Percentiles rank a stretch among this genome's conserved stretches.
Conservation (phyloP, 1,140 invertebrate species). For the Megalonaias nervosa region DNA sequence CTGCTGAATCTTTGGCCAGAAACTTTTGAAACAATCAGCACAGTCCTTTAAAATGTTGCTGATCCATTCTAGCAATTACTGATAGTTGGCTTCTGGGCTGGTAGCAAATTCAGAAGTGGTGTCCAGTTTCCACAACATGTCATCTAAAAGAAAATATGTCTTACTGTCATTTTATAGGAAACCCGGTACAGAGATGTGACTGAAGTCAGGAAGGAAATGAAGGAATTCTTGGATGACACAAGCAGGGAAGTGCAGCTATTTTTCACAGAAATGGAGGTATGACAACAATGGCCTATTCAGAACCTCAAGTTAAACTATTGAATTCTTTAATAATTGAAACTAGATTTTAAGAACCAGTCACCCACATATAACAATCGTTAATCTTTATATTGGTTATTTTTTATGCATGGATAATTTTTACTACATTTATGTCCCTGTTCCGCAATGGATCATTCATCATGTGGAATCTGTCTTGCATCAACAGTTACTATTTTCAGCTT, state of each 20-base stretch:
- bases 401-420: too few relatives aligned
- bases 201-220: constrained; percentile 78
- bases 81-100: background rate
- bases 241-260: constrained; percentile 54
- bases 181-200: constrained; percentile 76
- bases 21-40: too few relatives aligned
- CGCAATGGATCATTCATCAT: too few relatives aligned
- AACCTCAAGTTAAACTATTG: background rate
- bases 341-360: background rate
- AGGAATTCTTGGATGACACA: constrained; percentile 60
- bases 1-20: too few relatives aligned
- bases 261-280: constrained; percentile 70
- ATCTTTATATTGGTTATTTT: too few relatives aligned
- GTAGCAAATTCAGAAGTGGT: background rate
- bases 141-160: background rate
- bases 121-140: background rate
- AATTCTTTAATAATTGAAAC: background rate
- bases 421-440: too few relatives aligned
- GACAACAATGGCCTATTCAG: background rate
- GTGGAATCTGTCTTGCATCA: too few relatives aligned
- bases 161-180: constrained; percentile 68
- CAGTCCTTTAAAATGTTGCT: too few relatives aligned
- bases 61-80: too few relatives aligned
- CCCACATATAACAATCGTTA: too few relatives aligned
- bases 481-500: too few relatives aligned